A percentile compares a stretch with the other conserved stretches of the same genome.
Conservation (phyloP, 2,113 vertebrate species). For the Benthochromis sp. region DNA sequence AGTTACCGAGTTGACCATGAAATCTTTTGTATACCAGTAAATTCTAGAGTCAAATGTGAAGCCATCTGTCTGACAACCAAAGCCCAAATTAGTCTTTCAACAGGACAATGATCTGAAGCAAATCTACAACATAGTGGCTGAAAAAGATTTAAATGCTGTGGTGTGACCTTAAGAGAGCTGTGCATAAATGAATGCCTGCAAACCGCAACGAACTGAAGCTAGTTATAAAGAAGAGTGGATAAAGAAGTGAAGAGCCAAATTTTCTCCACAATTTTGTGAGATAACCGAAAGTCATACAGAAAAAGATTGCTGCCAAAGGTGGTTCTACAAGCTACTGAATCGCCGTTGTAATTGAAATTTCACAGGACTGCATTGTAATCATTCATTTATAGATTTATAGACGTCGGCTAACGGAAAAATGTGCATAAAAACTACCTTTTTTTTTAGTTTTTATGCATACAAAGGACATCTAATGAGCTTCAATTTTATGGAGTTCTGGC, state of each 20-base stretch:
- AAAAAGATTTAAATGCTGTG: background rate
- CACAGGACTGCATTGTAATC: background rate
- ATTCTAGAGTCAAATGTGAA: background rate
- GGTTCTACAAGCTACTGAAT: background rate
- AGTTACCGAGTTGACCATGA: background rate
- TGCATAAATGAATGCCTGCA: background rate
- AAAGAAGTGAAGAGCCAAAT: background rate
- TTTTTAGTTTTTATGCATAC: background rate
- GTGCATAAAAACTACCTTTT: background rate
- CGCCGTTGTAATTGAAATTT: background rate
- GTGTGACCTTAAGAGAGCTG: background rate
- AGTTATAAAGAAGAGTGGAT: accelerated
- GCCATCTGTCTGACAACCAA: background rate
- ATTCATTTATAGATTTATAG: background rate
- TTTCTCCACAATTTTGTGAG: background rate
- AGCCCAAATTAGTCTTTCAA: background rate
- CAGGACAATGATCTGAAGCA: background rate
- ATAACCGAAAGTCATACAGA: background rate
- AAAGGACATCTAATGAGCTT: background rate
- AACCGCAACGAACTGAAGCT: background rate
- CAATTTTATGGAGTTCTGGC: background rate
- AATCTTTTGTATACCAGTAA: background rate
- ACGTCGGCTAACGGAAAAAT: accelerated
- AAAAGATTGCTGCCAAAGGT: background rate
- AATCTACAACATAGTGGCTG: accelerated